Evolutionary conservation across 2,888 invertebrate genomes (phyloP), one percentile per base, ranked within the genome.

Genomic region (Pammene aurita): DNA sequence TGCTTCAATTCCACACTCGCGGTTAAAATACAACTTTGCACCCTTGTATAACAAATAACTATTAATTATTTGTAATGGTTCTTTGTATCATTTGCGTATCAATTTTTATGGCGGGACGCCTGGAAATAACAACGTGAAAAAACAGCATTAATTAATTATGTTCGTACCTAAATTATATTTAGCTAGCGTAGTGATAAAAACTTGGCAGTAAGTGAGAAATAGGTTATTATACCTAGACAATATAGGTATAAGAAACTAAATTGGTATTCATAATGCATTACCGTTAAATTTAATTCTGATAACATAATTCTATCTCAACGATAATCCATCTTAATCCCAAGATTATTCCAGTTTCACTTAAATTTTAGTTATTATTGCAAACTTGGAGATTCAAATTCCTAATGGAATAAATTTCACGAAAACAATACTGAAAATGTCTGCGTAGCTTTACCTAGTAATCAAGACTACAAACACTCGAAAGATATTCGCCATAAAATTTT

Each of bases 241-340:
- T 38, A 38, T 38, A 38, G 38, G 38, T 55, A 55, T 35, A 11
- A 41, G 7, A 0, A 9, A 48, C 16, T 1, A 11, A 16, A 38
- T 16, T n/a, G 11, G 0, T 44, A 58, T 46, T 60, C 14, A 34
- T 14, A 14, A 46, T 5, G n/a, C 14, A 38, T 38, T 9, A 11
- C 13, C 16, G 26, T 60, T 35, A 10, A 35, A 48, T 13, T 48
- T 7, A 48, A 48, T 48, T 48, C 35, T 11, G 34, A 38, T 38
- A 61, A 7, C 11, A 35, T 13, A 35, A 61, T 34, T 35, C 2
- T 18, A 9, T 38, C 35, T 35, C 7, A n/a, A 4, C 16, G 61
- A 61, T 61, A 50, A 61, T 52, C 44, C 11, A 54, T 16, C n/a
- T 63, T 54, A 63, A 50, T 50, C n/a, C 38, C 18, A 62, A 7